Base-by-base conservation (phyloP, 2,888 invertebrate genomes). In the Drosophila kokeensis region DNA sequence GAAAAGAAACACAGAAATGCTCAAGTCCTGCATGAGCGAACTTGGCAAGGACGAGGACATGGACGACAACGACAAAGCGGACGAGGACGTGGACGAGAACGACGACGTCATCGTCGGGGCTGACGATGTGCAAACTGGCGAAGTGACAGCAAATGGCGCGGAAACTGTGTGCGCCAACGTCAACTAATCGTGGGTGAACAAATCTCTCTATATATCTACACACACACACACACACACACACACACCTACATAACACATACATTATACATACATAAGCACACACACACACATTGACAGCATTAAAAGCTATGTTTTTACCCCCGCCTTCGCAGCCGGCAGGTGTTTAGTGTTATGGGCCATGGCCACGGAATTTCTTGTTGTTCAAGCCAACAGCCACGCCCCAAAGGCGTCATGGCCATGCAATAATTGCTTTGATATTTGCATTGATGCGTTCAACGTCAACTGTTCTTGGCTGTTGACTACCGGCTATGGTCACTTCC, bases 81-180 rank as follows among this genome's bases (percentile, higher is more conserved):
- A 54, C 24, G 48, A 38, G 59, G 65, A 54, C 57, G 48, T 27
- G 48, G 60, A 48, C 52, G 55, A 24, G 48, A 62, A 67, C 68
- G 76, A 60, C 66, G 79, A 69, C 60, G 59, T 55, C 73, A 62
- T 63, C 85, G 79, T 78, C 69, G 82, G 65, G 76, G 73, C 84
- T 79, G 89, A 90, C 85, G 87, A 91, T 91, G 91, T 92, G 92
- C 87, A 86, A 91, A 91, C 91, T 91, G 86, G 86, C 84, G 82
- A 91, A 91, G 86, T 92, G 91, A 84, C 91, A 91, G 84, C 89
- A 91, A 91, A 91, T 92, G 89, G 89, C 89, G 90, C 91, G 91
- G 91, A 91, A 91, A 91, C 81, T 78, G 80, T 81, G 77, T 89
- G 70, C 81, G 88, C 89, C 84, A 89, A 73, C 87, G 89, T 84